Percentiles rank a stretch among this genome's conserved stretches.
Evolutionary conservation across 2,797 vertebrate species (phyloP).

Genomic region (Galagoides demidoff): DNA sequence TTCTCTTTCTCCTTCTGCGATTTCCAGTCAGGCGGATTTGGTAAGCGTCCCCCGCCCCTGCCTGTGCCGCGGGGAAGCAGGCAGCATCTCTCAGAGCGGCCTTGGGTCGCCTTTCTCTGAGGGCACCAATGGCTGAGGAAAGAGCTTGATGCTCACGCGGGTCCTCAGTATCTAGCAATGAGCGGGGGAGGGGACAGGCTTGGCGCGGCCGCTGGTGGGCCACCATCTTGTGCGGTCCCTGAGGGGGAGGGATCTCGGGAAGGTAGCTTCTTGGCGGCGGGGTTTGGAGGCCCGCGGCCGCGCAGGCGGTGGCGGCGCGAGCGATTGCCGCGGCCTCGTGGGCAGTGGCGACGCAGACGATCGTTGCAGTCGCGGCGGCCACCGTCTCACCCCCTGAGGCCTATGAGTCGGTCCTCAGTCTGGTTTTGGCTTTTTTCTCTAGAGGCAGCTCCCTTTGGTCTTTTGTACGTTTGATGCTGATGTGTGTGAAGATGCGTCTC

Average conservation of each 20-base stretch:
- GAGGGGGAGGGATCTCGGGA: background rate
- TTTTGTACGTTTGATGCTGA: conserved; percentile 38
- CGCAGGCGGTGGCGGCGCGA: background rate
- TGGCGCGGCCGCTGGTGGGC: conserved; percentile 51
- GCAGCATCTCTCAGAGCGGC: background rate
- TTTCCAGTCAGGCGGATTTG: background rate
- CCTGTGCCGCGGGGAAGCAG: background rate
- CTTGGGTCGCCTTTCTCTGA: background rate
- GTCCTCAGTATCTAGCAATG: background rate
- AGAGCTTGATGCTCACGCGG: background rate
- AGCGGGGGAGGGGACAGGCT: conserved; percentile 50
- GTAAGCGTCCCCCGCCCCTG: conserved; percentile 50
- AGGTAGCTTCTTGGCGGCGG: background rate
- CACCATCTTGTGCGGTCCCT: conserved; percentile 69
- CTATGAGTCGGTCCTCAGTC: background rate
- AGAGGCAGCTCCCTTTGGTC: background rate
- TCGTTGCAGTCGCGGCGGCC: background rate
- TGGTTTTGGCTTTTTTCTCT: conserved; percentile 35
- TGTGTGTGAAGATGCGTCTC: conserved; percentile 24
- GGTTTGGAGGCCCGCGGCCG: background rate
- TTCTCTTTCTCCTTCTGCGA: background rate
- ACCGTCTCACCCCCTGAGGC: background rate
- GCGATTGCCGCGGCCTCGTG: background rate
- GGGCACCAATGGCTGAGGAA: background rate
- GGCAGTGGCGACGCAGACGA: background rate